Conservation (phyloP, 2,888 invertebrate genomes). For the Brenthis hecate region DNA sequence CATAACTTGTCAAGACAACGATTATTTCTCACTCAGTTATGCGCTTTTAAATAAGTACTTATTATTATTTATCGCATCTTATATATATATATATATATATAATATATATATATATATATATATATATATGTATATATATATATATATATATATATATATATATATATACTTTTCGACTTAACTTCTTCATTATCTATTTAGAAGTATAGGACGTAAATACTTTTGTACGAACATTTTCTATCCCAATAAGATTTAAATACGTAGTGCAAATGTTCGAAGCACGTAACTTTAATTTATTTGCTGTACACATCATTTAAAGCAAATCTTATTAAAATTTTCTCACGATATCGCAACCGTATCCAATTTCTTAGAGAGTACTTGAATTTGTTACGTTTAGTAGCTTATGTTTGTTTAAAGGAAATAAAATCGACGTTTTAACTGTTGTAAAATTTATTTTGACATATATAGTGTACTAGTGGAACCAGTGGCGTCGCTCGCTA, state of each 20-base stretch:
- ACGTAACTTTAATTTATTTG: constrained; percentile 22
- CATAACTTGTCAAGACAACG: no score
- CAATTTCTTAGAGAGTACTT: constrained; percentile 20
- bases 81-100: no score
- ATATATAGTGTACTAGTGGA: background rate
- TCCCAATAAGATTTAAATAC: constrained; percentile 7
- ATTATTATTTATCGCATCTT: no score
- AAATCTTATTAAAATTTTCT: constrained; percentile 24
- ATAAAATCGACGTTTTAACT: background rate
- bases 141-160: no score
- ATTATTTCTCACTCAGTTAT: no score
- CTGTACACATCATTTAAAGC: constrained; percentile 21
- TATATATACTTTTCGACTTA: no score
- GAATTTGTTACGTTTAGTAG: constrained; percentile 25
- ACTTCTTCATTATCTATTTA: no score
- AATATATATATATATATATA: no score
- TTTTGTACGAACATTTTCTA: background rate
- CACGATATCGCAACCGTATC: constrained; percentile 11
- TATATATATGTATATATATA: no score
- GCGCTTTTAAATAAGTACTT: no score
- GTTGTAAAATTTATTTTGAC: constrained; percentile 4
- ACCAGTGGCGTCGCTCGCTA: no score
- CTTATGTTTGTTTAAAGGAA: constrained; percentile 13
- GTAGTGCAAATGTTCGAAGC: constrained; percentile 1
- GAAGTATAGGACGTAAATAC: no score